A percentile compares a stretch with the other conserved stretches of the same genome.
phyloP scores from a whole-genome alignment of 1,140 invertebrate genomes.

The Asobara japonica region DNA sequence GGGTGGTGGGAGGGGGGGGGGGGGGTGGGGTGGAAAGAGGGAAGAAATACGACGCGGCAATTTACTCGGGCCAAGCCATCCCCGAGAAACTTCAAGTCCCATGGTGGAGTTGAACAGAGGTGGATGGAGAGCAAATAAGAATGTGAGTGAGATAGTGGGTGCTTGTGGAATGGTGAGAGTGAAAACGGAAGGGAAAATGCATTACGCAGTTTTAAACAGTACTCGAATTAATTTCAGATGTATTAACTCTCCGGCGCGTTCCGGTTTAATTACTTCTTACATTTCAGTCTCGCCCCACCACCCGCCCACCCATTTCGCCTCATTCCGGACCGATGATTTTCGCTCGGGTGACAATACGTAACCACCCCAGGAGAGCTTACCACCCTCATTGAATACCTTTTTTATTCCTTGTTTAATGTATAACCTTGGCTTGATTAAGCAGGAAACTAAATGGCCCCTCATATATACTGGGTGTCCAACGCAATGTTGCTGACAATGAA shows the following conservation, averaged over 20 bases:
- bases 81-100: slow-evolving; percentile 1
- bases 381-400: slow-evolving; percentile 6
- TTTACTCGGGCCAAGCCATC: slow-evolving; percentile 24
- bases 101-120: not conserved
- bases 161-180: not conserved
- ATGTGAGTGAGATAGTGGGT: not conserved
- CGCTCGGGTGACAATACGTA: slow-evolving; percentile 15
- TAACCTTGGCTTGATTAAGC: slow-evolving; percentile 9
- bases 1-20: not conserved
- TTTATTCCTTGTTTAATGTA: slow-evolving; percentile 15
- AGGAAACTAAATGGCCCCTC: slow-evolving; percentile 5
- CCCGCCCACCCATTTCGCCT: too few relatives aligned
- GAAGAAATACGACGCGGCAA: slow-evolving; percentile 32
- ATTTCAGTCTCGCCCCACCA: too few relatives aligned
- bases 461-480: too few relatives aligned
- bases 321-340: slow-evolving; percentile 2
- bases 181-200: not conserved
- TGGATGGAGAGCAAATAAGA: not conserved
- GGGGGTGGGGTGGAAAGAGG: not conserved
- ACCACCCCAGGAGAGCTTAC: not conserved
- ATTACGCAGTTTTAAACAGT: slow-evolving; percentile 27
- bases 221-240: slow-evolving; percentile 24
- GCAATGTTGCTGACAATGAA: too few relatives aligned
- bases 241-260: slow-evolving; percentile 20
- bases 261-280: slow-evolving; percentile 28